Conservation (phyloP, 2,888 invertebrate species). For the Drosophila putrida region DNA sequence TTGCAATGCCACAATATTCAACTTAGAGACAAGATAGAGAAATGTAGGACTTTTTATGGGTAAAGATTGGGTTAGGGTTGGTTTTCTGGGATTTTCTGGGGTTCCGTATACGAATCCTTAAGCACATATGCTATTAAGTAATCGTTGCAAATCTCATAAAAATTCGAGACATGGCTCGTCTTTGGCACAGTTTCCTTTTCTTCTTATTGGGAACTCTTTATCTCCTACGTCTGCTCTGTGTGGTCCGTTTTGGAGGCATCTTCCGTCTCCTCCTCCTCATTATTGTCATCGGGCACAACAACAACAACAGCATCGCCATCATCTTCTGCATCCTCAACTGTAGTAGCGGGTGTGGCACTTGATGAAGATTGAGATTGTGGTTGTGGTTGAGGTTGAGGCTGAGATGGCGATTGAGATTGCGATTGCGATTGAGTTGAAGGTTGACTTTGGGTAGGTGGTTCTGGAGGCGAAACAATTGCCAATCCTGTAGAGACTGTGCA, state of each 20-base stretch:
- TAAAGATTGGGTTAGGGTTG: too few species aligned
- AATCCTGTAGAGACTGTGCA: not conserved
- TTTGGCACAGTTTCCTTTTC: slow-evolving; percentile 65
- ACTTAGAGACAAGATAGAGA: slow-evolving; percentile 20
- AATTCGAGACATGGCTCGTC: slow-evolving; percentile 75
- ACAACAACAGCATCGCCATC: slow-evolving; percentile 27
- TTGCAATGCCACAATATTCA: slow-evolving; percentile 48
- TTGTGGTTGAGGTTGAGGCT: not conserved
- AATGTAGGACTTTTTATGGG: not conserved
- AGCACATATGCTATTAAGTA: slow-evolving; percentile 71
- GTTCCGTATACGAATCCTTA: slow-evolving; percentile 56
- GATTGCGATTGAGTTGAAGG: not conserved
- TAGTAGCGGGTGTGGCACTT: slow-evolving; percentile 5
- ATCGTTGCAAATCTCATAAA: slow-evolving; percentile 74
- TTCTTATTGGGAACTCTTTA: slow-evolving; percentile 4
- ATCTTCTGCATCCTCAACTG: not conserved
- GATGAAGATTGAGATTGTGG: not conserved
- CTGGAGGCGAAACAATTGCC: not conserved
- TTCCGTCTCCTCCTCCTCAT: slow-evolving; percentile 13
- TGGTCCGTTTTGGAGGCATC: not conserved
- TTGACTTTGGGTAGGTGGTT: not conserved
- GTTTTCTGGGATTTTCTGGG: not conserved
- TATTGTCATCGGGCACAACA: slow-evolving; percentile 45
- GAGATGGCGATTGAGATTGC: not conserved
- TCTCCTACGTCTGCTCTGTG: slow-evolving; percentile 31